phyloP scores from a whole-genome alignment of 2,888 invertebrate genomes.

The Microplitis deprimator region DNA sequence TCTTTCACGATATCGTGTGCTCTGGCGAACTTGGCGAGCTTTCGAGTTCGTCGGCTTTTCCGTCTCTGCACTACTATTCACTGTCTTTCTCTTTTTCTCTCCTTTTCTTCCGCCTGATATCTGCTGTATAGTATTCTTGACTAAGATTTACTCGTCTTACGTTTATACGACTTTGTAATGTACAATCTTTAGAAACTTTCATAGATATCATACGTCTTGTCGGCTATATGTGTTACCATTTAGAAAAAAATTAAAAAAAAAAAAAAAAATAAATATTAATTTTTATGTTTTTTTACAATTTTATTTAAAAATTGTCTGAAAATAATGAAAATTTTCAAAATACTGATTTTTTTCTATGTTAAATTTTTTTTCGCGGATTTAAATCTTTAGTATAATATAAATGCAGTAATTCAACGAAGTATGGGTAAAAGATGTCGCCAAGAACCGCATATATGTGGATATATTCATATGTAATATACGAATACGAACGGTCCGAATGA shows the following conservation, averaged over 20 bases:
- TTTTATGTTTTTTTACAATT: no score
- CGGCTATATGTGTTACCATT: not conserved
- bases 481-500: slow-evolving; percentile 4
- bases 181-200: slow-evolving; percentile 24
- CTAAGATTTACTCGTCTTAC: slow-evolving; percentile 20
- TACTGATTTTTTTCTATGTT: no score
- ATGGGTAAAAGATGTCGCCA: slow-evolving; percentile 34
- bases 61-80: slow-evolving; percentile 20
- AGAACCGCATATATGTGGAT: slow-evolving; percentile 25
- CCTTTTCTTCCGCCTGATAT: not conserved
- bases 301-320: no score
- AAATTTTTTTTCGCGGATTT: not conserved
- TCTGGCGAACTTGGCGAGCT: slow-evolving; percentile 32
- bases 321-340: no score
- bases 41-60: slow-evolving; percentile 29
- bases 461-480: slow-evolving; percentile 10
- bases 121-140: not conserved
- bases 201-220: not conserved
- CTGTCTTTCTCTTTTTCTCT: not conserved
- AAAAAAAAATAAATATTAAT: no score
- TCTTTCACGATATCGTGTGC: slow-evolving; percentile 42
- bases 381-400: slow-evolving; percentile 21
- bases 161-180: slow-evolving; percentile 10
- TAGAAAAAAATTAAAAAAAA: not conserved
- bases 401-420: slow-evolving; percentile 29